phyloP scores from a whole-genome alignment of 2,888 invertebrate species.

The Tenthredo mesomela region DNA sequence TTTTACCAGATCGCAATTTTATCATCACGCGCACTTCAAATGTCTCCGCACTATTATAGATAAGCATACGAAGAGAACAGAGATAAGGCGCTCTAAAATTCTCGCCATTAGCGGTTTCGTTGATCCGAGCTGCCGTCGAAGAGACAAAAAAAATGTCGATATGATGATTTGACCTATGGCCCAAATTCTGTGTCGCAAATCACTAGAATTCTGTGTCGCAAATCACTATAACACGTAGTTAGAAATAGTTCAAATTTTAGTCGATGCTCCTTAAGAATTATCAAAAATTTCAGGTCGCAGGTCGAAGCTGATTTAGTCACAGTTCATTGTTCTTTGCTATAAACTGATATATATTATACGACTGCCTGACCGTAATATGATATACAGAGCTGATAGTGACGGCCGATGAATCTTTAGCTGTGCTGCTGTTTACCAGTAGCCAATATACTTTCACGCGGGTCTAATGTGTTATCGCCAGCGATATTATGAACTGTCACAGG shows the following conservation, averaged over 20 bases:
- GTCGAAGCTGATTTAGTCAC: background rate
- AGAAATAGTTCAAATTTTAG: background rate
- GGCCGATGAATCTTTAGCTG: background rate
- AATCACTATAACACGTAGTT: background rate
- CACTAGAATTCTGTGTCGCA: background rate
- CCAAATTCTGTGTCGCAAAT: background rate
- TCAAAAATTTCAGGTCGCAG: background rate
- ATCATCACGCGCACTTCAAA: background rate
- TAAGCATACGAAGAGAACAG: background rate
- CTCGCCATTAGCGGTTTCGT: background rate
- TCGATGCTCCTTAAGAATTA: background rate
- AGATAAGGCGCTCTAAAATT: background rate
- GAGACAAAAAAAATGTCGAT: background rate
- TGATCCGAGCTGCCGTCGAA: no score
- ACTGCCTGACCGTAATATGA: background rate
- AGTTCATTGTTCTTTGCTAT: conserved; percentile 10
- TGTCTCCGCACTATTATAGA: background rate
- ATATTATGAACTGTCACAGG: background rate
- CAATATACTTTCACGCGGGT: conserved; percentile 6
- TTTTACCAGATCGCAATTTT: background rate
- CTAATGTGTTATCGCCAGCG: background rate
- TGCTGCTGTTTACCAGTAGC: background rate
- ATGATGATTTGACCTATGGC: background rate
- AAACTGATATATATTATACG: background rate
- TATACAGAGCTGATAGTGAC: background rate